Evolutionary conservation across 2,888 invertebrate species (phyloP), one percentile per base, ranked within the genome.

Genomic region (Melanotus villosus): DNA sequence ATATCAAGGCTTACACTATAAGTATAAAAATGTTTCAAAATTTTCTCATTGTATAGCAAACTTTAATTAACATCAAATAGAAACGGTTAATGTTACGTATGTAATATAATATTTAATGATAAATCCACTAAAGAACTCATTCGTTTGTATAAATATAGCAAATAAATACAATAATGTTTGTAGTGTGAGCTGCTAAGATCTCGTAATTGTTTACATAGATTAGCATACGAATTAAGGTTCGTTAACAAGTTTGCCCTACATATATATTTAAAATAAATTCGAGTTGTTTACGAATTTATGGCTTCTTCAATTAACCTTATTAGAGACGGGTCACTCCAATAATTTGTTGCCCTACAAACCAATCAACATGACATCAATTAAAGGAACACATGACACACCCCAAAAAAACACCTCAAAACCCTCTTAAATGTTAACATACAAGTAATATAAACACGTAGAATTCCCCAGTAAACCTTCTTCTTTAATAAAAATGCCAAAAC

Each of bases 271-370:
- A n/a, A n/a, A 6, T 14, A 18, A 32, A 16, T 52, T 52, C 32
- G 19, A 65, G 50, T 59, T 64, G 64, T 62, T 59, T 52, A 68
- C 65, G 57, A 60, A 71, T 71, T 68, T 71, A 62, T 58, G 62
- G 30, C 50, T 47, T 56, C 68, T 67, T 67, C 76, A 80, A 77
- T 80, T 81, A 76, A 80, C 78, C 76, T 74, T 73, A 78, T 78
- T 69, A 76, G 76, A 78, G 77, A 59, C 70, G 69, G 79, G 78
- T 80, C 79, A 79, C 58, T 68, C 65, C 47, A 67, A 76, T 76
- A 71, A 74, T 68, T 74, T 76, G 75, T 72, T 70, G 71, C 73
- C 68, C 69, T 67, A 72, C 66, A 72, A 63, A 75, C 73, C 72
- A 72, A 77, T 76, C 73, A 72, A 71, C 62, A 47, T 60, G 73